Evolutionary conservation across 30 jellyfish, hydroid and myxozoan species (phyloP).

Genomic region (Aurelia aurita): DNA sequence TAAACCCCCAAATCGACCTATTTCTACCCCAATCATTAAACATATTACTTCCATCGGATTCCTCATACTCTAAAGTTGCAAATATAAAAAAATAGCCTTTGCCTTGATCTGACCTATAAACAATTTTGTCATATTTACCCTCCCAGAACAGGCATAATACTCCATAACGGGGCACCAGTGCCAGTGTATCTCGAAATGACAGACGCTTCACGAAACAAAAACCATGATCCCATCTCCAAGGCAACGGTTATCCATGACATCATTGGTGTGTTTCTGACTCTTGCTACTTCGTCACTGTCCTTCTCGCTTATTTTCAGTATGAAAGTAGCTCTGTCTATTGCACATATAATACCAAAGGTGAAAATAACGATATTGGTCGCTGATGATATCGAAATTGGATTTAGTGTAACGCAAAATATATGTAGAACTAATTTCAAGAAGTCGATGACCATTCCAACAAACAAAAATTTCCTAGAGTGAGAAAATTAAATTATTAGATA

Average conservation of each 20-base stretch:
- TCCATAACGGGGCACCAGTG: constrained; percentile 19
- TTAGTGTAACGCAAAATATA: constrained; percentile 52
- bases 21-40: no score
- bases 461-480: constrained; percentile 38
- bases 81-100: no score
- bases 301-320: neutral
- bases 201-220: constrained; percentile 70
- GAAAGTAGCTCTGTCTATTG: constrained; percentile 26
- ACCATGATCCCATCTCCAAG: constrained; percentile 68
- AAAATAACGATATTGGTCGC: constrained; percentile 20
- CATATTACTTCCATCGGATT: no score
- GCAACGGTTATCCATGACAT: constrained; percentile 44
- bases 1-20: no score
- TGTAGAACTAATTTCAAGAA: constrained; percentile 48
- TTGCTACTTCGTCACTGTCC: neutral
- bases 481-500: neutral
- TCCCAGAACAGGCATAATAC: constrained; percentile 51
- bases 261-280: neutral
- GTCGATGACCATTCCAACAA: constrained; percentile 59
- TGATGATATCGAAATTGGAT: constrained; percentile 62
- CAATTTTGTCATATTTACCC: constrained; percentile 31
- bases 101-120: no score
- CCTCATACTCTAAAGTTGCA: no score
- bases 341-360: constrained; percentile 26
- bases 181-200: constrained; percentile 61